phyloP scores from a whole-genome alignment of 2,113 vertebrate genomes.

The Vidua chalybeata region DNA sequence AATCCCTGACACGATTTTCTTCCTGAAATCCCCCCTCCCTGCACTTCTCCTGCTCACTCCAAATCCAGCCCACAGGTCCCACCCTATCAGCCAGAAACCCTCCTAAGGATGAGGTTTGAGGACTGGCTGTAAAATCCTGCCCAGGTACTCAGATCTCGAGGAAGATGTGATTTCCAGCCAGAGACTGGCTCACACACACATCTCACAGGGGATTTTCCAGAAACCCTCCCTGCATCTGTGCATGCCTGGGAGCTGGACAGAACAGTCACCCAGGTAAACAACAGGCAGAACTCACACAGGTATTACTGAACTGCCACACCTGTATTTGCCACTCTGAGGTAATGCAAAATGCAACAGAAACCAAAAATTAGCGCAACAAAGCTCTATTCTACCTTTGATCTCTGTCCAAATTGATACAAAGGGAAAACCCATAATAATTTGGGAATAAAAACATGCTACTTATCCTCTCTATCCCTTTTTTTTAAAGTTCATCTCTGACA shows the following conservation, averaged over 20 bases:
- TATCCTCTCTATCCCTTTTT: not conserved
- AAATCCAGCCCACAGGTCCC: not conserved
- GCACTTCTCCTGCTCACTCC: fast-evolving
- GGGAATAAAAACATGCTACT: not conserved
- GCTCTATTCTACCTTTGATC: not conserved
- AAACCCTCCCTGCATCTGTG: not conserved
- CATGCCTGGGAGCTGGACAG: not conserved
- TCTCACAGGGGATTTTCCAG: not conserved
- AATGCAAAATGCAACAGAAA: not conserved
- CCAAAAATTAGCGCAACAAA: not conserved
- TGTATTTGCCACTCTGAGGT: not conserved
- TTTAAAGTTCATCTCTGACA: not conserved
- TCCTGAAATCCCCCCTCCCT: not conserved
- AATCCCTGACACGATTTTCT: fast-evolving
- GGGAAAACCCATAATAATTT: not conserved
- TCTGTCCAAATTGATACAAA: not conserved
- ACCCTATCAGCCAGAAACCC: not conserved
- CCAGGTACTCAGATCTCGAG: not conserved
- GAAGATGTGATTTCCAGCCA: not conserved
- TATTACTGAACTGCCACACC: not conserved
- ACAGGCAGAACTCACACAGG: not conserved
- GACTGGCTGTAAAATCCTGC: not conserved
- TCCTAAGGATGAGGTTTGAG: not conserved
- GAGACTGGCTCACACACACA: not conserved
- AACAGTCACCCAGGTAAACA: not conserved